phyloP scores from a whole-genome alignment of 2,888 invertebrate genomes.

The Yponomeuta cagnagella region DNA sequence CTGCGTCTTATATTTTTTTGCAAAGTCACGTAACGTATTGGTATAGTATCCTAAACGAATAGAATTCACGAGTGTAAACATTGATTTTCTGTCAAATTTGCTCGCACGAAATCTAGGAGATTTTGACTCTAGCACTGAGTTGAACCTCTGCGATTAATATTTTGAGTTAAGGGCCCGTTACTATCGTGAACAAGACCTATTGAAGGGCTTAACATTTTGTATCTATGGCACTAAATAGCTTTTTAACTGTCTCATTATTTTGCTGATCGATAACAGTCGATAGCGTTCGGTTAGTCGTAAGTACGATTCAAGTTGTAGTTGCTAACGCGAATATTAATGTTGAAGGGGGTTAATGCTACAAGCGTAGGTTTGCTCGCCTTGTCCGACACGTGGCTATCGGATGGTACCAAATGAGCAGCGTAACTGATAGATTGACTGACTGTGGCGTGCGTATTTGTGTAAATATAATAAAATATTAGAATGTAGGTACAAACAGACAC shows the following conservation, averaged over 20 bases:
- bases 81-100: neutral
- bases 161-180: neutral
- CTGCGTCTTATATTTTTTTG: no score
- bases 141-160: neutral
- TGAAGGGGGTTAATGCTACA: neutral
- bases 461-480: no score
- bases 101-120: neutral
- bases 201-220: neutral
- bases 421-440: no score
- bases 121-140: neutral
- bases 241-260: conserved; percentile 3
- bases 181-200: neutral
- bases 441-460: no score
- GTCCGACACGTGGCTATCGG: no score
- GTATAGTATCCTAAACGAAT: no score
- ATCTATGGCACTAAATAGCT: neutral
- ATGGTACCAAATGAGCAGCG: no score
- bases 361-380: no score
- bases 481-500: no score
- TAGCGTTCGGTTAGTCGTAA: neutral
- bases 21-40: no score
- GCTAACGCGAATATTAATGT: neutral
- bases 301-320: neutral
- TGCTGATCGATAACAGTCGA: neutral
- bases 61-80: no score